Percentiles rank a stretch among this genome's conserved stretches.
Evolutionary conservation across 35 echinoderm and acorn worm species (phyloP).

Genomic region (Holothuria glaberrima): DNA sequence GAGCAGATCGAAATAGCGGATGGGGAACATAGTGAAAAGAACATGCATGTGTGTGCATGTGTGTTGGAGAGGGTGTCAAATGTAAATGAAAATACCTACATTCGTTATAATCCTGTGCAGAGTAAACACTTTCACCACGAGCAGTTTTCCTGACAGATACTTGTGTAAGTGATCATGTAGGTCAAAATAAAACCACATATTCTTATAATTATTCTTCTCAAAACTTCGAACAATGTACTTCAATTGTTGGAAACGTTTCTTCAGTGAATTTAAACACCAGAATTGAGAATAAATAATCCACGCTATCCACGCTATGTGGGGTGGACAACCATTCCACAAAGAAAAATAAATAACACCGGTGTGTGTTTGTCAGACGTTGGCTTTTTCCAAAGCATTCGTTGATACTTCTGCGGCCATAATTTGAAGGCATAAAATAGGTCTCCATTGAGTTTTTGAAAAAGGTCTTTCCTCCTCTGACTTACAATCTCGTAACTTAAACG

Average conservation of each 20-base stretch:
- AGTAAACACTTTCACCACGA: too few relatives aligned
- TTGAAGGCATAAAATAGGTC: background rate
- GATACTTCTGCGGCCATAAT: background rate
- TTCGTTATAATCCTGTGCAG: too few relatives aligned
- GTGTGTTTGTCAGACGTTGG: background rate
- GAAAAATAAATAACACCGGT: background rate
- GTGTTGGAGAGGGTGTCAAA: too few relatives aligned
- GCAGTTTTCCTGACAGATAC: too few relatives aligned
- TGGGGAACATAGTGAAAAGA: too few relatives aligned
- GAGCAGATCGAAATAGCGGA: too few relatives aligned
- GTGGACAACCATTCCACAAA: slow-evolving; percentile 18
- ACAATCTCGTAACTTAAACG: too few relatives aligned
- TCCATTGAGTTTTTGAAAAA: background rate
- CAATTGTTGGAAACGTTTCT: too few relatives aligned
- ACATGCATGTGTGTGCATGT: too few relatives aligned
- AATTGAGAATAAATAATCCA: slow-evolving; percentile 12
- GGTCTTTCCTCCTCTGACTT: background rate
- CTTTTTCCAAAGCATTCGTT: background rate
- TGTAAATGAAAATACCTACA: too few relatives aligned
- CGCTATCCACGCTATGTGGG: background rate
- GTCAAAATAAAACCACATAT: slow-evolving; percentile 18
- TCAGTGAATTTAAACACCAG: background rate
- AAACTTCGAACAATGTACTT: background rate
- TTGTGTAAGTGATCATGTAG: too few relatives aligned
- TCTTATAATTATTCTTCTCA: background rate